Base-by-base conservation (phyloP, 2,888 invertebrate genomes). In the Xestia rhomboidea region DNA sequence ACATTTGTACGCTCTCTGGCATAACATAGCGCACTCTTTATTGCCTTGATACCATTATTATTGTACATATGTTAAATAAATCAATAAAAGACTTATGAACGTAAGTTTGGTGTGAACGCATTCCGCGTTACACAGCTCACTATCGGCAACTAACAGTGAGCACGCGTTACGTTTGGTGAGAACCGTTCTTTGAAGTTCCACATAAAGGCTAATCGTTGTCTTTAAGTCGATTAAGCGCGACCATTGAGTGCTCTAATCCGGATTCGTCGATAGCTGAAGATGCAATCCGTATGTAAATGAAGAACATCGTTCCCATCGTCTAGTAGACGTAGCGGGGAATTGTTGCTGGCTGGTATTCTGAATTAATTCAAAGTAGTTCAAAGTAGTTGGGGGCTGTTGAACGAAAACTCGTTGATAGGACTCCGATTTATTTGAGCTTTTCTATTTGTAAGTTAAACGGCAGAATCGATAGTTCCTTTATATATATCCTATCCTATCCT, bases 211-310 rank as follows among this genome's bases (percentile, higher is more conserved):
- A 76, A 82, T 71, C 51, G 73, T 57, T 77, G 72, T 72, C 75
- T 73, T 68, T 76, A 81, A 83, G 74, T 77, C 81, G 72, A 84
- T 84, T 86, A 83, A 81, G 64, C 62, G 60, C 71, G 69, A 46
- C 34, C 73, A 82, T 70, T 68, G 68, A 85, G 57, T 86, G 83
- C 86, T 86, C 67, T 77, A 82, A 81, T 83, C 77, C 77, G 71
- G 73, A 75, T 38, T 79, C 64, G 72, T 81, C 63, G 64, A 80
- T 82, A 70, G 77, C 62, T 71, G 73, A 85, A 83, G 76, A 83
- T 82, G 82, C 80, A 74, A 81, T 85, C 73, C 86, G 62, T 81
- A 88, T 88, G 88, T 79, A 72, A 88, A 88, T 88, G 76, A 63
- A 76, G 68, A 84, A 81, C 78, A 85, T 76, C 76, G 75, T 72